Evolutionary conservation across 2,113 vertebrate species (phyloP), one percentile per base, ranked within the genome.

Genomic region (Geococcyx californianus): DNA sequence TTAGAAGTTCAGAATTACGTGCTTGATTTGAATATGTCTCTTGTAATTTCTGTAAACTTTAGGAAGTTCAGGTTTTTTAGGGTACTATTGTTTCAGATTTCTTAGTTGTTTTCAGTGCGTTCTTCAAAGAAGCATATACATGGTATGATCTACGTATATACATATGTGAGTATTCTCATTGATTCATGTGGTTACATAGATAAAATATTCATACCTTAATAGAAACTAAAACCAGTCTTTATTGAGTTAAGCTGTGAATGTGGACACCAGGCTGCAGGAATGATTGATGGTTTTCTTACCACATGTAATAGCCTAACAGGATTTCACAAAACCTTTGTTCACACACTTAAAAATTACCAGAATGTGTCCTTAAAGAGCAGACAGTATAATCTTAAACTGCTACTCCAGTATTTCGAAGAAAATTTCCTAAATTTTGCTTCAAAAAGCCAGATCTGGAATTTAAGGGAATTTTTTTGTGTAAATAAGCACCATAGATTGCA

Each of bases 211-310:
- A 97, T 96, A 88, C 84, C 67, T 94, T 92, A 94, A 97, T 81
- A 97, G 77, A 96, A 96, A 97, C 93, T 87, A 92, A 93, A 97
- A 86, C 4, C 68, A 93, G 40, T 64, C 89, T 87, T 97, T 74
- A 97, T 93, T 95, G 95, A 97, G 90, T 98, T 97, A 97, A 95
- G 90, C 72, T 87, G 63, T 90, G 88, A 97, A 82, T 75, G 78
- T 88, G 91, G 96, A 89, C 73, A 72, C 81, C 12, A 42, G n/a
- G 33, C 93, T 96, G 91, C 89, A 96, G 94, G 82, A 95, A 79
- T 97, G 96, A 98, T 96, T 87, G 97, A 97, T 97, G 92, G n/a
- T 89, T 95, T 97, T 94, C 89, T 93, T 59, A 25, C 93, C 90
- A 51, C 73, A 14, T 94, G 44, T 90, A 96, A 89, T 82, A 91